These are phyloP conservation scores for Peromyscus eremicus DNA, from an alignment of 2,797 vertebrate genomes.

Conservation along the genomic window DNA sequence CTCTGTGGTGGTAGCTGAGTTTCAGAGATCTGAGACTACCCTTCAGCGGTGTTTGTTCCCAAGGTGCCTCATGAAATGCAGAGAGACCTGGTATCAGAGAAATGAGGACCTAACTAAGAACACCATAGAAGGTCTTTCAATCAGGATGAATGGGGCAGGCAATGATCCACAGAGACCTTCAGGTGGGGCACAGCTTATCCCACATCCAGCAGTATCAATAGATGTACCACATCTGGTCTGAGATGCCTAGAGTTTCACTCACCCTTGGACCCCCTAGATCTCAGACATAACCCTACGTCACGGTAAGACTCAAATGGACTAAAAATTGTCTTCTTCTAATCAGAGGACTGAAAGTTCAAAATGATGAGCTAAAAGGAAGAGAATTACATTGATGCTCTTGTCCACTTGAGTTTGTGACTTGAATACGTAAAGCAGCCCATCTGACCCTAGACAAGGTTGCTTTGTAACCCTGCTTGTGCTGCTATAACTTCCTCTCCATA, in stretches of 20 bases:
- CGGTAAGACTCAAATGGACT: not conserved
- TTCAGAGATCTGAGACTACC: not conserved
- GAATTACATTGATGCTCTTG: not conserved
- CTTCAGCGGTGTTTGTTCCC: not conserved
- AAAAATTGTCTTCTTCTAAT: not conserved
- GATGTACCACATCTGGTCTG: not conserved
- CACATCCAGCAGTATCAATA: accelerated
- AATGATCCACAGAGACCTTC: not conserved
- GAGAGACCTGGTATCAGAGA: not conserved
- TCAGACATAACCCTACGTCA: not conserved
- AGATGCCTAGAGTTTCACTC: not conserved
- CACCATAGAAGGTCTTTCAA: not conserved
- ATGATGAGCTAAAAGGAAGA: not conserved
- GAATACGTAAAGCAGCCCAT: not conserved
- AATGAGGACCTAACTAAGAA: not conserved
- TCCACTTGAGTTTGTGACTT: not conserved
- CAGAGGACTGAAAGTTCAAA: not conserved
- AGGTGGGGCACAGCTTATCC: no score
- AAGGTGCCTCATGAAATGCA: not conserved
- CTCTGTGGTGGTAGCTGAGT: not conserved
- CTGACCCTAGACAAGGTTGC: accelerated
- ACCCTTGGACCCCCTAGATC: not conserved
- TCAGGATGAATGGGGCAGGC: not conserved
- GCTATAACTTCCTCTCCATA: not conserved
- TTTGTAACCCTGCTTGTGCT: not conserved